Evolutionary conservation across 2,888 invertebrate species (phyloP), one percentile per base, ranked within the genome.

Genomic region (Drosophila dives): DNA sequence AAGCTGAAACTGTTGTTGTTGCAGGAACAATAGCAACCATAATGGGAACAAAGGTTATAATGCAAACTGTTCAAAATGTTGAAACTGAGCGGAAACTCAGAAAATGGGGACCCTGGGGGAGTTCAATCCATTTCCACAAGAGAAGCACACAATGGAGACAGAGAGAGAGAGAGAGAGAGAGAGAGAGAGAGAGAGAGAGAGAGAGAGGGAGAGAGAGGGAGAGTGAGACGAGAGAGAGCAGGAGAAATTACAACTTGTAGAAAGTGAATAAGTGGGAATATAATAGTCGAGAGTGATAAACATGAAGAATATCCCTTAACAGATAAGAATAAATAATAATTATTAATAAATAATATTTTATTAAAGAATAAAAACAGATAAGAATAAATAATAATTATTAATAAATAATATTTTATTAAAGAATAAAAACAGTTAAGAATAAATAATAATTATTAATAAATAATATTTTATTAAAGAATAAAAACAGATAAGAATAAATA

Each of bases 41-140:
- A 77, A 79, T 75, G 70, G 75, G 38, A 54, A 54, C 75, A 75
- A 56, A 64, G 69, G 63, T 75, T 80, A 80, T 70, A 77, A 77
- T 60, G 75, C 65, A 65, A 69, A 26, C 70, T 54, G 65, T 61
- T 74, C 65, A 74, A 69, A 74, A 62, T 54, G 65, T 61, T 69
- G 65, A 74, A 69, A 74, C 62, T 60, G 68, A 61, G 75, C 67
- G 50, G 51, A 51, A 64, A 32, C 65, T 20, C 63, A 64, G 59
- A 66, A 79, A 69, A 56, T 61, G 79, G 62, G n/a, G n/a, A n/a
- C n/a, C n/a, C n/a, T n/a, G n/a, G n/a, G 64, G 79, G 74, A 62
- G 67, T 66, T 76, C 79, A 73, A 78, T 78, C 54, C 61, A 66
- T 72, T 72, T 77, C 50, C 60, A 56, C 45, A 49, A 63, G 42